These are phyloP conservation scores for Perccottus glenii DNA, from an alignment of 2,113 vertebrate species.

Conservation along the genomic window DNA sequence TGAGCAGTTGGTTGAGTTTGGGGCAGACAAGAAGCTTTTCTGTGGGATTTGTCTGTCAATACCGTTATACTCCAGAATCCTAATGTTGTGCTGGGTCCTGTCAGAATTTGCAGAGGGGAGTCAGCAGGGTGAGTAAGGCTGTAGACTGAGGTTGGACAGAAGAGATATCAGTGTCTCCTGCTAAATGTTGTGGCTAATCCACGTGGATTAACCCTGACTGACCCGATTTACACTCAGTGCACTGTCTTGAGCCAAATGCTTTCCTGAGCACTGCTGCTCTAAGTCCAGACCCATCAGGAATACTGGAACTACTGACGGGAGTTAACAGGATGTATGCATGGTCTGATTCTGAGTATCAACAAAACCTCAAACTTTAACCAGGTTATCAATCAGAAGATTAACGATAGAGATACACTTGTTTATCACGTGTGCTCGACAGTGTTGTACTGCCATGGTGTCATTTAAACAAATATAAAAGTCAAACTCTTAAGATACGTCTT, in stretches of 20 bases:
- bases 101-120: constrained; percentile 40
- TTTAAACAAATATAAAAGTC: too few species aligned
- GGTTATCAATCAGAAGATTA: background rate
- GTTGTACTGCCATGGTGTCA: background rate
- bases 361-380: background rate
- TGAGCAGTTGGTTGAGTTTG: constrained; percentile 28
- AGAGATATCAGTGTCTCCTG: constrained; percentile 64
- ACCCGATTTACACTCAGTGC: constrained; percentile 69
- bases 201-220: constrained; percentile 75
- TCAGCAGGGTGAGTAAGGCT: constrained; percentile 34
- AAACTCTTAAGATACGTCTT: too few species aligned
- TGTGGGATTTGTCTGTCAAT: constrained; percentile 74
- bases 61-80: constrained; percentile 59
- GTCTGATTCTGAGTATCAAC: background rate
- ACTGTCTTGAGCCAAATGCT: constrained; percentile 41
- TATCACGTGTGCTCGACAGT: background rate
- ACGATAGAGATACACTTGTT: background rate
- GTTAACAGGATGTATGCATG: background rate
- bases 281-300: constrained; percentile 26
- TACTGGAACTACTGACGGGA: constrained; percentile 21
- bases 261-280: constrained; percentile 39
- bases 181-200: constrained; percentile 78
- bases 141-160: constrained; percentile 20
- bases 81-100: constrained; percentile 42
- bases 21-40: constrained; percentile 50